Conservation (phyloP, 2,113 vertebrate genomes). For the Aptenodytes forsteri region DNA sequence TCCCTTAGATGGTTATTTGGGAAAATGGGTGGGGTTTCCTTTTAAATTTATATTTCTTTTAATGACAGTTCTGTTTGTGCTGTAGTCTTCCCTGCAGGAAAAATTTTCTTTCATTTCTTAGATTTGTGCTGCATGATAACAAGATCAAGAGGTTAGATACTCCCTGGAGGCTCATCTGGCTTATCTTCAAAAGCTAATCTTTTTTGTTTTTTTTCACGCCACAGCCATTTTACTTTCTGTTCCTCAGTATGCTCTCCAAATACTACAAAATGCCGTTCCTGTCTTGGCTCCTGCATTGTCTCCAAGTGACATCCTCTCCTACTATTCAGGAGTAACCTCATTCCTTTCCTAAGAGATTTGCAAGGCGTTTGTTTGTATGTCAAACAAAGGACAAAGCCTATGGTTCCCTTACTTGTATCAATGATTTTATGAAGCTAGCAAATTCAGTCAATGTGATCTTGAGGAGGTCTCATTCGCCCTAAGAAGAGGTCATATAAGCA, state of each 20-base stretch:
- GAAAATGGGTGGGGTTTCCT: neutral
- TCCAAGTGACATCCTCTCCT: neutral
- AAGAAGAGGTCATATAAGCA: neutral
- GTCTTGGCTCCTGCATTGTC: neutral
- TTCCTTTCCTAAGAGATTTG: neutral
- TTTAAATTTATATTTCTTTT: neutral
- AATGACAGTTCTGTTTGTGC: neutral
- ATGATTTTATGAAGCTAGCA: neutral
- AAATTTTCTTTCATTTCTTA: neutral
- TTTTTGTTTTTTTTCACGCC: neutral
- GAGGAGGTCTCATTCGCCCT: neutral
- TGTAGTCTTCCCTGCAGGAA: neutral
- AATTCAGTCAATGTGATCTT: neutral
- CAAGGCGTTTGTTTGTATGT: neutral
- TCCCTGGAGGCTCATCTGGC: constrained; percentile 12
- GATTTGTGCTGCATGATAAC: neutral
- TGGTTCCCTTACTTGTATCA: neutral
- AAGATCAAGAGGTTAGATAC: constrained; percentile 38
- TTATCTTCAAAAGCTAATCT: neutral
- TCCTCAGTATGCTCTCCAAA: neutral
- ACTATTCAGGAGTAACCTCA: neutral
- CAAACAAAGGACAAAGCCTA: neutral
- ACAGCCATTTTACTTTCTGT: neutral
- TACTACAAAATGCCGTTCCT: neutral
- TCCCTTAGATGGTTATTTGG: neutral